phyloP scores from a whole-genome alignment of 1,140 invertebrate genomes.

The Sycobia sp. region DNA sequence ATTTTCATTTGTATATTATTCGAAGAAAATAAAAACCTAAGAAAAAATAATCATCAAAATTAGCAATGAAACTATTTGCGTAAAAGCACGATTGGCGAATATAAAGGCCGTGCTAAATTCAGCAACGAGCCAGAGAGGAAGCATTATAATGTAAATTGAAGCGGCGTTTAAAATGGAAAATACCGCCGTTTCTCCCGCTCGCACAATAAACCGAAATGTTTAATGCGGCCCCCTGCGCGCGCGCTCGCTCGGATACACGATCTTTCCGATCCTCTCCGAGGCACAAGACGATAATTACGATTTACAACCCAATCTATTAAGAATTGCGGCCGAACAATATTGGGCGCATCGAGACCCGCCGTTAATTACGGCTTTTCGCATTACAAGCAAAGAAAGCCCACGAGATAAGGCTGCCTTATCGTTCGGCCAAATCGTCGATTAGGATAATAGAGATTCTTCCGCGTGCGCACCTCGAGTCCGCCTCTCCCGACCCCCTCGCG shows the following conservation, averaged over 20 bases:
- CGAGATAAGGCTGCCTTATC: constrained; percentile 9
- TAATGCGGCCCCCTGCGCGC: neutral
- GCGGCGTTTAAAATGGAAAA: constrained; percentile 15
- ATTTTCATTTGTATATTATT: too few species aligned
- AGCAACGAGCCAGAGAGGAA: too few species aligned
- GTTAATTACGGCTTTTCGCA: constrained; percentile 14
- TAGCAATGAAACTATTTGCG: too few species aligned
- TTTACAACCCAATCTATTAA: constrained; percentile 24
- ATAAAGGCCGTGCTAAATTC: too few species aligned
- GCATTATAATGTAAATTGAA: constrained; percentile 17
- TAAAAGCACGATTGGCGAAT: too few species aligned
- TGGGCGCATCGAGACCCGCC: constrained; percentile 1
- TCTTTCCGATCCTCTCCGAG: constrained; percentile 6
- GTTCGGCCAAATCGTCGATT: constrained; percentile 11
- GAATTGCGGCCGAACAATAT: constrained; percentile 10
- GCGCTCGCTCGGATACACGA: neutral
- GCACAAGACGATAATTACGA: constrained; percentile 18
- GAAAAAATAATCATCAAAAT: too few species aligned
- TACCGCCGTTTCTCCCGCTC: neutral
- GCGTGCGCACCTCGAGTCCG: neutral
- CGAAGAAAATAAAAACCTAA: too few species aligned
- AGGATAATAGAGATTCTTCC: neutral
- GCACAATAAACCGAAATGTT: constrained; percentile 18
- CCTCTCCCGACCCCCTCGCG: too few species aligned
- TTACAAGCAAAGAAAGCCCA: constrained; percentile 26